Evolutionary conservation across 2,113 vertebrate species (phyloP).

Genomic region (Glaucidium brasilianum): DNA sequence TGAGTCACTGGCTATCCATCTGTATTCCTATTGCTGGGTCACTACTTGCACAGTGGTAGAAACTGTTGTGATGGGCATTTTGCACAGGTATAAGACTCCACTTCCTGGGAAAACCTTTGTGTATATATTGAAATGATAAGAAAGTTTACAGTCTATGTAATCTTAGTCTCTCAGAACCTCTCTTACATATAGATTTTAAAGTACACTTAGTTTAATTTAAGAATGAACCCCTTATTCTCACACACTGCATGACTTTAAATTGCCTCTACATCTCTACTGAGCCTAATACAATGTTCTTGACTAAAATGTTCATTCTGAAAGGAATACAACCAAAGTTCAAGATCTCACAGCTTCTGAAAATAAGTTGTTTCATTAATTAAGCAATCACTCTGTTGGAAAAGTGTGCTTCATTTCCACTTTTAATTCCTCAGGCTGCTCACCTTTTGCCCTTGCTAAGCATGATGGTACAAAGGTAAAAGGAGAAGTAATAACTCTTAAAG

Average conservation of each 20-base stretch:
- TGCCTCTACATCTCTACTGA: background rate
- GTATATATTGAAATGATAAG: background rate
- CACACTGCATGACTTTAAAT: background rate
- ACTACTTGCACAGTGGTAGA: background rate
- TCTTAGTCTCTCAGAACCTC: background rate
- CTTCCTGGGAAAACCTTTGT: background rate
- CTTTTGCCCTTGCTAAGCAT: background rate
- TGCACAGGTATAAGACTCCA: background rate
- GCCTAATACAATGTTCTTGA: background rate
- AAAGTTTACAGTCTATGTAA: background rate
- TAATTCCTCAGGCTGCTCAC: constrained; percentile 12
- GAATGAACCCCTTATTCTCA: background rate
- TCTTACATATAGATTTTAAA: background rate
- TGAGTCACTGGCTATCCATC: background rate
- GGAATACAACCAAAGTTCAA: background rate
- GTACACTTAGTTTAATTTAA: background rate
- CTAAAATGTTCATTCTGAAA: background rate
- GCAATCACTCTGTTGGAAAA: background rate
- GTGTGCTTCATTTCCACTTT: background rate
- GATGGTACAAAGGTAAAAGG: background rate
- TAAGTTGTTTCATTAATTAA: background rate
- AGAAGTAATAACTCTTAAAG: background rate
- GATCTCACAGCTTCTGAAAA: background rate
- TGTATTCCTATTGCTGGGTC: background rate
- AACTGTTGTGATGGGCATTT: background rate